These are phyloP conservation scores for Thymallus thymallus DNA, from an alignment of 2,113 vertebrate genomes.

Conservation along the genomic window DNA sequence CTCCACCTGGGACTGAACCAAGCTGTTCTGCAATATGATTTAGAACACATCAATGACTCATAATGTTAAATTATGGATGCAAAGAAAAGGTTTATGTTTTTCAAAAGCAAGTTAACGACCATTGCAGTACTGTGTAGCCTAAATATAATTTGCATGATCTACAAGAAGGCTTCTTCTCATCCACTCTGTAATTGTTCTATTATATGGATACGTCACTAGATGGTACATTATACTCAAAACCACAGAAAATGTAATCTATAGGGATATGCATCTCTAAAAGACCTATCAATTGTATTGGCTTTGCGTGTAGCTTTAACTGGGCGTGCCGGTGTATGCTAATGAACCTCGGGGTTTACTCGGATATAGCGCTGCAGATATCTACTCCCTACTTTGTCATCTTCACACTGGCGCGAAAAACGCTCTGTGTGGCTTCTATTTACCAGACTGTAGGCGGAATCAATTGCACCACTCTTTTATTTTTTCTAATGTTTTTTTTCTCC, in stretches of 20 bases:
- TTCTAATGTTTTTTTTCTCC: too few species aligned
- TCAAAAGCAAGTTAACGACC: not conserved
- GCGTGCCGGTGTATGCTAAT: conserved; percentile 54
- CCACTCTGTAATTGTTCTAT: too few species aligned
- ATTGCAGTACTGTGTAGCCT: not conserved
- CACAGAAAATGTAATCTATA: not conserved
- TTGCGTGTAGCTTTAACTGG: conserved; percentile 28
- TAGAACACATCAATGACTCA: too few species aligned
- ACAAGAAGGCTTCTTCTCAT: not conserved
- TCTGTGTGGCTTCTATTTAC: conserved; percentile 54
- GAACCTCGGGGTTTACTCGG: conserved; percentile 54
- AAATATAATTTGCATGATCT: not conserved
- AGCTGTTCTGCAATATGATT: too few species aligned
- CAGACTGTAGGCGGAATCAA: conserved; percentile 31
- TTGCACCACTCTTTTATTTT: not conserved
- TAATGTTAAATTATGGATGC: too few species aligned
- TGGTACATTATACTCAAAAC: not conserved
- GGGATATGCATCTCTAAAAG: not conserved
- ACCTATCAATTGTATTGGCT: not conserved
- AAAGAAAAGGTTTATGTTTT: too few species aligned
- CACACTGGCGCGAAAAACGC: conserved; percentile 71
- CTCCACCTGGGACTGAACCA: too few species aligned
- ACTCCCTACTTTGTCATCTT: conserved; percentile 57
- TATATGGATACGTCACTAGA: too few species aligned
- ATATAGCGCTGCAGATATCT: conserved; percentile 68